A percentile compares a stretch with the other conserved stretches of the same genome.
phyloP scores from a whole-genome alignment of 2,113 vertebrate species.

The Charina bottae region DNA sequence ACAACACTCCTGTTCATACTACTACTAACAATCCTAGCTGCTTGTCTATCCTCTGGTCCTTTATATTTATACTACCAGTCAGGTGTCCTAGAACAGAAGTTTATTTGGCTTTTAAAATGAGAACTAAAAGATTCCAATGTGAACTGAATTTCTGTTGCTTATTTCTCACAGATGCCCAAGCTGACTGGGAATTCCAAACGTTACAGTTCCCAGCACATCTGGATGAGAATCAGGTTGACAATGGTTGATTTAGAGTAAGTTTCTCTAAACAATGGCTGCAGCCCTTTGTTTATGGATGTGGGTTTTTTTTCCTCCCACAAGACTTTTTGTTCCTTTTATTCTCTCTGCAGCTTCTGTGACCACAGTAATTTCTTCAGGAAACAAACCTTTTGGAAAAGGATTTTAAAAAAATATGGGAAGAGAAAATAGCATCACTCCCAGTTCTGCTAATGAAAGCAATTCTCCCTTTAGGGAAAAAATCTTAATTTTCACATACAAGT shows the following conservation, averaged over 20 bases:
- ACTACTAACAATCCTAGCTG: background rate
- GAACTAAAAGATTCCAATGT: background rate
- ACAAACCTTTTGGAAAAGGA: background rate
- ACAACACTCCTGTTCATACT: background rate
- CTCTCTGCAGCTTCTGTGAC: too few relatives aligned
- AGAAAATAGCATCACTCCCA: too few relatives aligned
- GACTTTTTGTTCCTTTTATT: too few relatives aligned
- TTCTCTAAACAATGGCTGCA: too few relatives aligned
- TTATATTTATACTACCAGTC: background rate
- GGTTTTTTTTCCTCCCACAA: too few relatives aligned
- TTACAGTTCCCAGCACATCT: too few relatives aligned
- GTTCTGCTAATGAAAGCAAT: too few relatives aligned
- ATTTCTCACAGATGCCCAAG: background rate
- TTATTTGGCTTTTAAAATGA: background rate
- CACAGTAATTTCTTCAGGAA: too few relatives aligned
- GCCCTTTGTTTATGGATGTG: too few relatives aligned
- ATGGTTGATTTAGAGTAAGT: background rate
- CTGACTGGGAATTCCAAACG: background rate
- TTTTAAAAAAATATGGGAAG: background rate
- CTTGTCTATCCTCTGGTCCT: too few relatives aligned
- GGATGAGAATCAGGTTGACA: background rate
- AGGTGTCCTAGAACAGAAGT: background rate
- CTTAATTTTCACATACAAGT: too few relatives aligned
- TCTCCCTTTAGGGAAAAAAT: too few relatives aligned
- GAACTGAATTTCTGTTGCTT: background rate